Evolutionary conservation across 2,888 invertebrate species (phyloP).

Genomic region (Eristalinus aeneus): DNA sequence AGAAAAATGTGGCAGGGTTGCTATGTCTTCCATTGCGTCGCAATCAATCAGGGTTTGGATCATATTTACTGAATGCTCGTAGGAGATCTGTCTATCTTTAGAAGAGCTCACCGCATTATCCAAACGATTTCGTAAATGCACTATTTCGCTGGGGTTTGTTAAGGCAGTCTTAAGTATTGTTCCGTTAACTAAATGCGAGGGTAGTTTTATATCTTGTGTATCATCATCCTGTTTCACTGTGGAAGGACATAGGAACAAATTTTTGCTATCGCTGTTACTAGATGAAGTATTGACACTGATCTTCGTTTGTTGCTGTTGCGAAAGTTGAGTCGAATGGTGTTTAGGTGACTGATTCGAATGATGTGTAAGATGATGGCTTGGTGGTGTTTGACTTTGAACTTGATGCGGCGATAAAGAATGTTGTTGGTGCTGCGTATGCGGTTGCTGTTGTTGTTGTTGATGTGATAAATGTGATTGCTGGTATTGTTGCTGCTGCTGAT

Average conservation of each 20-base stretch:
- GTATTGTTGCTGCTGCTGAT: slow-evolving; percentile 77
- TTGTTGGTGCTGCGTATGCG: slow-evolving; percentile 76
- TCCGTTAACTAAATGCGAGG: slow-evolving; percentile 92
- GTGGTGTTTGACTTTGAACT: slow-evolving; percentile 42
- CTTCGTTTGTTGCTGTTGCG: slow-evolving; percentile 78
- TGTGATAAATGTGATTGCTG: slow-evolving; percentile 81
- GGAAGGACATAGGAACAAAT: slow-evolving; percentile 65
- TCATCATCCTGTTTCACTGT: slow-evolving; percentile 61
- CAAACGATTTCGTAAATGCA: slow-evolving; percentile 92
- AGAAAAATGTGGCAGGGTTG: slow-evolving; percentile 94
- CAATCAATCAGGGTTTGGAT: slow-evolving; percentile 96
- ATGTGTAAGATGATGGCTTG: slow-evolving; percentile 73
- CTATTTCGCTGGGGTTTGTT: slow-evolving; percentile 96
- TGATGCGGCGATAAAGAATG: slow-evolving; percentile 77
- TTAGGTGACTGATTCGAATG: slow-evolving; percentile 73
- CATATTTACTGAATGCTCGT: slow-evolving; percentile 93
- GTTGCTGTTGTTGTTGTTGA: slow-evolving; percentile 75
- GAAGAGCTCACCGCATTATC: slow-evolving; percentile 94
- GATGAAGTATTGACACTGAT: slow-evolving; percentile 47
- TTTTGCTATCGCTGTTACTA: slow-evolving; percentile 52
- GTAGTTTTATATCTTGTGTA: slow-evolving; percentile 77
- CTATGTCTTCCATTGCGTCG: slow-evolving; percentile 98
- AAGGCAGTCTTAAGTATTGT: slow-evolving; percentile 96
- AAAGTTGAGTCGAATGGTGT: slow-evolving; percentile 73
- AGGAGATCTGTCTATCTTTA: slow-evolving; percentile 90